phyloP scores from a whole-genome alignment of 2,797 vertebrate genomes.

The Amblyraja radiata region DNA sequence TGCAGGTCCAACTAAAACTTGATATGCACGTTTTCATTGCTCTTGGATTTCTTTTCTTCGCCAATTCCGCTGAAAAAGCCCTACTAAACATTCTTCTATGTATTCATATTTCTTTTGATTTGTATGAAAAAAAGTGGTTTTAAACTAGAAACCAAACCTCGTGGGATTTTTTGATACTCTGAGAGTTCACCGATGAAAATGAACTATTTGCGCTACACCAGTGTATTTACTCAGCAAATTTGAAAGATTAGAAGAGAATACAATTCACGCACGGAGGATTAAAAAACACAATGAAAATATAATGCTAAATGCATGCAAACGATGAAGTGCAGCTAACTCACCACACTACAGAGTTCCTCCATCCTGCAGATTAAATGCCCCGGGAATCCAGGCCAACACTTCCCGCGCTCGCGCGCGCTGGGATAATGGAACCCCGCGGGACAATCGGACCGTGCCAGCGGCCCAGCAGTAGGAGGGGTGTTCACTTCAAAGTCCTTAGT shows the following conservation, averaged over 20 bases:
- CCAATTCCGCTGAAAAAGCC: too few relatives aligned
- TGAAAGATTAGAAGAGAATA: neutral
- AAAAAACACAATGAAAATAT: neutral
- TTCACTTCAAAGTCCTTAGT: too few relatives aligned
- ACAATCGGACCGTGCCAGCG: neutral
- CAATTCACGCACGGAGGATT: too few relatives aligned
- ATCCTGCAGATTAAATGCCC: neutral
- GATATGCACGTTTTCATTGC: neutral
- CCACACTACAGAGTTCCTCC: neutral
- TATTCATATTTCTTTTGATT: neutral
- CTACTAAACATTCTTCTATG: neutral
- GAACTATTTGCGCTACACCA: neutral
- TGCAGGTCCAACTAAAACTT: neutral
- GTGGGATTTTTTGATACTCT: neutral
- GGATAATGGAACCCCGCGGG: conserved; percentile 7
- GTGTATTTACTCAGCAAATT: neutral
- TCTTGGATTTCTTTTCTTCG: too few relatives aligned
- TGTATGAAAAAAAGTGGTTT: neutral
- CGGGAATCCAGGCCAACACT: too few relatives aligned
- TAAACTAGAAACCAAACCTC: neutral
- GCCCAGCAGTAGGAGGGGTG: neutral
- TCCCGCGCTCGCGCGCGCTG: neutral
- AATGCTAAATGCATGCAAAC: too few relatives aligned
- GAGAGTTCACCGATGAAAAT: too few relatives aligned
- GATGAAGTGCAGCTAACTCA: neutral